Evolutionary conservation across 2,797 vertebrate species (phyloP), one percentile per base, ranked within the genome.

Genomic region (Tokudaia muenninki): DNA sequence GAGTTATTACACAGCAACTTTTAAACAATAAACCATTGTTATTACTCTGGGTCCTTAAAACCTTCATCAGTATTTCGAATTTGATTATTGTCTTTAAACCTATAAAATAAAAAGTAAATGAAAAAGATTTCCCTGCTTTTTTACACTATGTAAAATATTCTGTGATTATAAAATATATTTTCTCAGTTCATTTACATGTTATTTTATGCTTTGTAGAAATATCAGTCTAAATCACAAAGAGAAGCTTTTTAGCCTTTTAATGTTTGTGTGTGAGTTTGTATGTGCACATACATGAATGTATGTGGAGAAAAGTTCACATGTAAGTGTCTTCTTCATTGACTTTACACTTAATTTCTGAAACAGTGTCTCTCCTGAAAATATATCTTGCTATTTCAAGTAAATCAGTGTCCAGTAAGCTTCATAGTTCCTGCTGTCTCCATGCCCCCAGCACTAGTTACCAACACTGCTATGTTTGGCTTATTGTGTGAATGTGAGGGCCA

Each of bases 61-160:
- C 87, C 11, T 74, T 88, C 21, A 81, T 86, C 88, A 89, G n/a
- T 96, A 26, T 80, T 91, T 94, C 3, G 82, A 80, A 1, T 92
- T 95, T 81, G 72, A 21, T 37, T 74, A 94, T 59, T 74, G 34
- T 86, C 29, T 88, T 86, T 94, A 88, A 16, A 75, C 0, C 1
- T 92, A 72, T 94, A 22, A 80, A 94, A 84, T 77, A 93, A 44
- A 95, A 91, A 59, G 10, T 89, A 89, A 65, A 52, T 90, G 67
- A 92, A 95, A 93, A 24, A 47, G 19, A 87, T 79, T 63, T 52
- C 0, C 82, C 17, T 92, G 16, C 1, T 86, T 88, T 91, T 91
- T 92, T 89, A 78, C 1, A 77, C 2, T 11, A 63, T 29, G 12
- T 5, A 90, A 94, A 86, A 52, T 78, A 63, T 70, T 41, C 10